Evolutionary conservation across 2,113 vertebrate genomes (phyloP).

Genomic region (Lathamus discolor): DNA sequence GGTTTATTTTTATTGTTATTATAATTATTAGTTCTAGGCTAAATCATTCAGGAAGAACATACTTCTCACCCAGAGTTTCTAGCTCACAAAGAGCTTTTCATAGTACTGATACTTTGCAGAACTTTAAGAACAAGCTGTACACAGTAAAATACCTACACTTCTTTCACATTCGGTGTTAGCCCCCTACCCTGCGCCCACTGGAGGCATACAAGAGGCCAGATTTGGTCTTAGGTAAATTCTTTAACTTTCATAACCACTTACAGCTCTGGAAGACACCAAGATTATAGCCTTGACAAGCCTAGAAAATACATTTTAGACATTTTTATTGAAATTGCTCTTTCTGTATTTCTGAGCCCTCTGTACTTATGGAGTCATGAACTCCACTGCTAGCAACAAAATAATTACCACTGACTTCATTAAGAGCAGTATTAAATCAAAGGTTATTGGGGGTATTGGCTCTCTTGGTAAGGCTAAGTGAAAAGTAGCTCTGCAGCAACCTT

Average conservation of each 20-base stretch:
- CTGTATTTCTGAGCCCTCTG: not conserved
- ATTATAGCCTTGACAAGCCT: not conserved
- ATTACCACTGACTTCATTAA: not conserved
- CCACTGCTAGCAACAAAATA: not conserved
- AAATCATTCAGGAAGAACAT: conserved; percentile 1
- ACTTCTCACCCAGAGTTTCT: not conserved
- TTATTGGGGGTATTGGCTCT: not conserved
- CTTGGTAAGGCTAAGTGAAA: not conserved
- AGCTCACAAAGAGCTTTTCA: conserved; percentile 61
- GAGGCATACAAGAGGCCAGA: conserved; percentile 1
- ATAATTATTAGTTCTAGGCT: conserved; percentile 35
- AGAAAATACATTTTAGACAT: conserved; percentile 14
- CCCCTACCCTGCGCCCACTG: not conserved
- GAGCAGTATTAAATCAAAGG: conserved; percentile 1
- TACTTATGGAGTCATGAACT: conserved; percentile 11
- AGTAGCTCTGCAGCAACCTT: not conserved
- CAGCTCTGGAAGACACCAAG: conserved; percentile 21
- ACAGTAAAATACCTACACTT: not conserved
- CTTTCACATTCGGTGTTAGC: not conserved
- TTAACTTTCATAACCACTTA: not conserved
- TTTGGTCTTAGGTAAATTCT: not conserved
- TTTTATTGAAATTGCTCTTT: conserved; percentile 19
- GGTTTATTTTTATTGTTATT: conserved; percentile 54
- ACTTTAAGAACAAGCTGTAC: not conserved
- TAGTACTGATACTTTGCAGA: conserved; percentile 9